Evolutionary conservation across 2,888 invertebrate genomes (phyloP).

Genomic region (Pheosia gnoma): DNA sequence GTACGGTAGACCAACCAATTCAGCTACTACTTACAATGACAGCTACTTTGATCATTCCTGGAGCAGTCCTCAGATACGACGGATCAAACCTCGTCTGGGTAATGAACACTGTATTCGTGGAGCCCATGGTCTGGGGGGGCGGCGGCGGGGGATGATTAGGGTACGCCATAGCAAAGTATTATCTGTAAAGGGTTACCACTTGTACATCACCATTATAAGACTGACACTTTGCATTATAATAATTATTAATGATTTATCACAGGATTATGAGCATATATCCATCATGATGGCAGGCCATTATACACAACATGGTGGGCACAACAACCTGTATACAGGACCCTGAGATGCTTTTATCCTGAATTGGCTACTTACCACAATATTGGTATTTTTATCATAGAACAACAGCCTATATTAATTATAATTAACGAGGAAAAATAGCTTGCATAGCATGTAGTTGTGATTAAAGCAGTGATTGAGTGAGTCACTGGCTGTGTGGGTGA

Average conservation of each 20-base stretch:
- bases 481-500: neutral
- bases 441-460: neutral
- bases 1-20: neutral
- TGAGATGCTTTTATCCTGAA: no score
- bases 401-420: no score
- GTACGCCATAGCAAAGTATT: constrained; percentile 54
- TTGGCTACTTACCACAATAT: no score
- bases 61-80: constrained; percentile 61
- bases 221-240: no score
- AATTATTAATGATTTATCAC: no score
- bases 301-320: no score
- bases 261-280: no score
- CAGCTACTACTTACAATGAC: constrained; percentile 61
- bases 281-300: no score
- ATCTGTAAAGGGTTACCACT: constrained; percentile 24
- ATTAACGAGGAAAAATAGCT: no score
- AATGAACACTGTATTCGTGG: constrained; percentile 70
- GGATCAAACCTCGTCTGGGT: constrained; percentile 68
- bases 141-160: constrained; percentile 47
- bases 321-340: no score
- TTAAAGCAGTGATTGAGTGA: neutral
- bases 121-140: constrained; percentile 66
- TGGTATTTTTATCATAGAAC: no score
- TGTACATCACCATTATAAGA: neutral
- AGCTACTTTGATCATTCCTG: constrained; percentile 63